These are phyloP conservation scores for Microcebus murinus DNA, from an alignment of 2,113 vertebrate species.

Conservation along the genomic window DNA sequence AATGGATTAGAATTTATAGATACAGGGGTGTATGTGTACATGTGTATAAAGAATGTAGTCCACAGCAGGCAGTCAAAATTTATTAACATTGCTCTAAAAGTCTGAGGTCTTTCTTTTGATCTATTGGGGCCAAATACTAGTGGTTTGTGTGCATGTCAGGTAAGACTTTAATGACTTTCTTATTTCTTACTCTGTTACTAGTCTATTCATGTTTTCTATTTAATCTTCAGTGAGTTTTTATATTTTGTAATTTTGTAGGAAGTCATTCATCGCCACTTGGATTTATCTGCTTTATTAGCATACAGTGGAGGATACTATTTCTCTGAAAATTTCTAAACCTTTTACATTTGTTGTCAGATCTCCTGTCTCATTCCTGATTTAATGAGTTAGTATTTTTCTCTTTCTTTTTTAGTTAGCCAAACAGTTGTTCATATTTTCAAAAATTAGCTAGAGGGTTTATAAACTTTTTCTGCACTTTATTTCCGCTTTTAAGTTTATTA, in stretches of 20 bases:
- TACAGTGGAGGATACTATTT: not conserved
- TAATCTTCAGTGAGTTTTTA: slow-evolving; percentile 21
- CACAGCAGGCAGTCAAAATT: not conserved
- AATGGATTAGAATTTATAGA: not conserved
- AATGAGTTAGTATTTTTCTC: slow-evolving; percentile 29
- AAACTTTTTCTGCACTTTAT: not conserved
- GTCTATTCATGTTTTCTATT: slow-evolving; percentile 32
- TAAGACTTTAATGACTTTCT: slow-evolving; percentile 8
- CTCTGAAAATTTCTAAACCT: slow-evolving; percentile 38
- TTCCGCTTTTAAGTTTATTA: slow-evolving; percentile 12
- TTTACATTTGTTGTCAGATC: not conserved
- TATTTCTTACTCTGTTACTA: slow-evolving; percentile 38
- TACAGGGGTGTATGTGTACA: not conserved
- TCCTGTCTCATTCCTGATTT: not conserved
- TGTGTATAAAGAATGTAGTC: not conserved
- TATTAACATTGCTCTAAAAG: not conserved
- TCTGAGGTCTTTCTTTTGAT: not conserved
- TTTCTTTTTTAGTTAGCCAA: not conserved
- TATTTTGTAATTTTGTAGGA: slow-evolving; percentile 27
- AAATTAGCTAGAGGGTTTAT: not conserved
- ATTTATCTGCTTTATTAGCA: slow-evolving; percentile 44
- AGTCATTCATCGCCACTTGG: not conserved
- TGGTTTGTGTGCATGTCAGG: not conserved
- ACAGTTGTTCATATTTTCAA: not conserved
- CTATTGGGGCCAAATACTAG: not conserved